Conservation (phyloP, 2,888 invertebrate genomes). For the Dryadula phaetusa region DNA sequence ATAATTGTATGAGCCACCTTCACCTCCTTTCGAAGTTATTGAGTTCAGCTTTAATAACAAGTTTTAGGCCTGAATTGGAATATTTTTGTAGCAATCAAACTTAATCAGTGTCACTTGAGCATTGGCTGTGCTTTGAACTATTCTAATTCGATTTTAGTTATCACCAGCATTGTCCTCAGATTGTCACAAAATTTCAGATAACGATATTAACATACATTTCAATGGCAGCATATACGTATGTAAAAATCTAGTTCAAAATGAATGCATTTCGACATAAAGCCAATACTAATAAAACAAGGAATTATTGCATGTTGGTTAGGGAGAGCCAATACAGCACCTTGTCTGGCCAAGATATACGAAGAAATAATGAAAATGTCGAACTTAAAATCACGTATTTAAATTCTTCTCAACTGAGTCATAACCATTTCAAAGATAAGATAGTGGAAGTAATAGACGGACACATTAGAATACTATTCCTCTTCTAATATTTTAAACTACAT, state of each 20-base stretch:
- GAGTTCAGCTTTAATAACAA: constrained; percentile 33
- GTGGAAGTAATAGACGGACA: not conserved
- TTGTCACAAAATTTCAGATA: constrained; percentile 13
- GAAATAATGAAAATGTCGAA: no score
- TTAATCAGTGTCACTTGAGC: constrained; percentile 31
- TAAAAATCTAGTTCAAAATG: no score
- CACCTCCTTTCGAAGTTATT: constrained; percentile 36
- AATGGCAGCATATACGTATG: no score
- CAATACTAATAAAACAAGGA: no score
- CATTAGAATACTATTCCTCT: not conserved
- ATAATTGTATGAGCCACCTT: constrained; percentile 27
- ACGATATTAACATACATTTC: constrained; percentile 8
- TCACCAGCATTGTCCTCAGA: constrained; percentile 28
- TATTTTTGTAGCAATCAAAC: constrained; percentile 26
- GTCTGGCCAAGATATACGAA: not conserved
- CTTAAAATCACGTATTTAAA: no score
- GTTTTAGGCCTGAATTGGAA: constrained; percentile 34
- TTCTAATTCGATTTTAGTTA: constrained; percentile 36
- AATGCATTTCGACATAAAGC: no score
- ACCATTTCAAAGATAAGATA: not conserved
- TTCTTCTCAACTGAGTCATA: not conserved
- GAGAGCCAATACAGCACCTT: not conserved
- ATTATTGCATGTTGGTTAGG: no score
- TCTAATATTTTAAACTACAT: not conserved
- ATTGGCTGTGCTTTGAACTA: constrained; percentile 31